A percentile compares a stretch with the other conserved stretches of the same genome.
phyloP scores from a whole-genome alignment of 2,888 invertebrate species.

The Gasteruption jaculator region DNA sequence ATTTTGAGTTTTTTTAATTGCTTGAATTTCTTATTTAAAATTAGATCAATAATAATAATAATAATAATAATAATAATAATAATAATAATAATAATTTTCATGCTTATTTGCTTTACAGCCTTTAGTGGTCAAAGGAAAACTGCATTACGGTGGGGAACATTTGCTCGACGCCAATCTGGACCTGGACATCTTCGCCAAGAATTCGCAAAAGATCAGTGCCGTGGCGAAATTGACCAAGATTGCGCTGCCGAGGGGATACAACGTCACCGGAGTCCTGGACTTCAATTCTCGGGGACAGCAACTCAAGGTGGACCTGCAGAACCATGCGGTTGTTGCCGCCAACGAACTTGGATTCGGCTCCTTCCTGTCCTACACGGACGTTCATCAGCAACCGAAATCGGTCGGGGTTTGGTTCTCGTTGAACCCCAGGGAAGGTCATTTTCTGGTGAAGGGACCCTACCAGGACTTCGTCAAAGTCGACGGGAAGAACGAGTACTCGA shows the following conservation, averaged over 20 bases:
- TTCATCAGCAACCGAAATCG: slow-evolving; percentile 43
- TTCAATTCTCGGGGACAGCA: slow-evolving; percentile 54
- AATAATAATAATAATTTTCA: slow-evolving; percentile 11
- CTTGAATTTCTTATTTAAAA: no score
- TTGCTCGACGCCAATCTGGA: slow-evolving; percentile 50
- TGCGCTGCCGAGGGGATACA: slow-evolving; percentile 43
- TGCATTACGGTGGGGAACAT: slow-evolving; percentile 49
- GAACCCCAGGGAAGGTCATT: slow-evolving; percentile 24
- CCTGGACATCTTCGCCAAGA: slow-evolving; percentile 60
- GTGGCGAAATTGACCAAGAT: slow-evolving; percentile 38
- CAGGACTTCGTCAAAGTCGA: slow-evolving; percentile 56
- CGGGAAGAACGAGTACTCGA: slow-evolving; percentile 52
- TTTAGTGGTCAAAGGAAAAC: slow-evolving; percentile 51
- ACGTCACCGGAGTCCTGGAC: slow-evolving; percentile 47
- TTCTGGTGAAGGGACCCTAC: slow-evolving; percentile 48
- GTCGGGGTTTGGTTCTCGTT: slow-evolving; percentile 31
- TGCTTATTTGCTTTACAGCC: slow-evolving; percentile 43
- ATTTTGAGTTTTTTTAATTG: no score
- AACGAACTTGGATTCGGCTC: slow-evolving; percentile 41
- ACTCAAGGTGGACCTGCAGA: slow-evolving; percentile 42
- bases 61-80: no score
- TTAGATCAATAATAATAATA: no score
- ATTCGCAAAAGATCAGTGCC: slow-evolving; percentile 57
- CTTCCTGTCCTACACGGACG: slow-evolving; percentile 42
- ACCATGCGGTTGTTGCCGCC: slow-evolving; percentile 40